These are phyloP conservation scores for Shargacucullia verbasci DNA, from an alignment of 2,888 invertebrate genomes.

Conservation along the genomic window DNA sequence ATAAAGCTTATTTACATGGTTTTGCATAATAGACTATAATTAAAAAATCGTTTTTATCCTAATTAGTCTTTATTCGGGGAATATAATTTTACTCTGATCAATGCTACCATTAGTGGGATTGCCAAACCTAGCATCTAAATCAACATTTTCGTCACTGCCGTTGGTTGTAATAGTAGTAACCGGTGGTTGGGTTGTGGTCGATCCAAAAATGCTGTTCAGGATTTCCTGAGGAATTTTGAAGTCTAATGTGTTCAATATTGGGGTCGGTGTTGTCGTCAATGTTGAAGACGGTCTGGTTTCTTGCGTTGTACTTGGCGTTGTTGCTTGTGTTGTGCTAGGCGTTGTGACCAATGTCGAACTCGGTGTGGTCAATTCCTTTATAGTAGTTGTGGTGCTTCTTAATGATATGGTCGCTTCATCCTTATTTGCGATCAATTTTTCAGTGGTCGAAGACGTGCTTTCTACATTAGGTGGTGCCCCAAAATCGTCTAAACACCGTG, in stretches of 20 bases:
- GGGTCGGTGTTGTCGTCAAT: conserved; percentile 3
- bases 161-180: conserved; percentile 4
- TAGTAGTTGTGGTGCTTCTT: background rate
- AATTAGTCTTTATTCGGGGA: conserved; percentile 48
- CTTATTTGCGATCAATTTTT: conserved; percentile 2
- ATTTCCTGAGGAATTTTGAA: conserved; percentile 29
- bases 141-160: conserved; percentile 18
- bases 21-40: conserved; percentile 23
- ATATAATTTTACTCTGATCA: conserved; percentile 21
- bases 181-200: background rate
- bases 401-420: conserved; percentile 8
- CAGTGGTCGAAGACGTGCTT: conserved; percentile 4
- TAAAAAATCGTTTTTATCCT: conserved; percentile 51
- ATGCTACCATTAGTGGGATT: conserved; percentile 4
- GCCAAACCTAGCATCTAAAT: conserved; percentile 42
- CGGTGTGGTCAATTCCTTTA: conserved; percentile 18
- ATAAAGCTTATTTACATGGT: conserved; percentile 14
- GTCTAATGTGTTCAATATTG: conserved; percentile 5
- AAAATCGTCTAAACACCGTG: conserved; percentile 32
- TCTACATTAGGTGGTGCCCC: conserved; percentile 23
- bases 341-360: background rate
- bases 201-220: conserved; percentile 31
- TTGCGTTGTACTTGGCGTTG: background rate
- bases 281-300: background rate
- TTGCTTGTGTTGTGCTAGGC: background rate